Evolutionary conservation across 2,113 vertebrate species (phyloP), one percentile per base, ranked within the genome.

Genomic region (Lophotis ruficrista): DNA sequence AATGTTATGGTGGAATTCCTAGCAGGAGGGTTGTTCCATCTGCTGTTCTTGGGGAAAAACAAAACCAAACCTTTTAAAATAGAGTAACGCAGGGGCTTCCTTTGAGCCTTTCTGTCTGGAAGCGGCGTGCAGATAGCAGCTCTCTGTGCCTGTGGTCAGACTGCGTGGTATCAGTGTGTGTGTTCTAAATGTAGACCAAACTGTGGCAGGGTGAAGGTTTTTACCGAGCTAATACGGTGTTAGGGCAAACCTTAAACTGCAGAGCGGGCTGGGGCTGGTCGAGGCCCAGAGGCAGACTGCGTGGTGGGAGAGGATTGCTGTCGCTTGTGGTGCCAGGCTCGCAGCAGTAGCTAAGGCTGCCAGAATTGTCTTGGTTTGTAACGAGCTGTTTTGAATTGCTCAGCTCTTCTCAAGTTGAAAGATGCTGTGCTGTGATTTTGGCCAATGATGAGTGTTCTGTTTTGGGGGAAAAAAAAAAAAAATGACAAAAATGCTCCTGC

Each of bases 101-200:
- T 13, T 33, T 31, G 33, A 47, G 28, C 37, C 25, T 20, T 35
- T 57, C 38, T 81, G 18, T 31, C 5, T 75, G 85, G n/a, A 25
- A 62, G 22, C 7, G 8, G 4, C 62, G 23, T 19, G n/a, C 24
- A 11, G 28, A 16, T 60, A 24, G 6, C 13, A 17, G 38, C 17
- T 77, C 10, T 8, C 12, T 21, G 2, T 65, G 60, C 38, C 28
- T 19, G 0, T 33, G 79, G 14, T 56, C 24, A 23, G 30, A 8
- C 6, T 45, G 37, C 0, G 0, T 43, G 47, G 19, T 48, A 20
- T 68, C 38, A 9, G 23, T 0, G 1, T 0, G 0, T 50, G 5
- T 73, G 80, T 56, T 64, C 22, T 4, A 60, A 43, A 54, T 3
- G 12, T 2, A 50, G 60, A 54, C 28, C 56, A 56, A 38, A 24